Evolutionary conservation across 2,888 invertebrate species (phyloP).

Genomic region (Bedellia somnulentella): DNA sequence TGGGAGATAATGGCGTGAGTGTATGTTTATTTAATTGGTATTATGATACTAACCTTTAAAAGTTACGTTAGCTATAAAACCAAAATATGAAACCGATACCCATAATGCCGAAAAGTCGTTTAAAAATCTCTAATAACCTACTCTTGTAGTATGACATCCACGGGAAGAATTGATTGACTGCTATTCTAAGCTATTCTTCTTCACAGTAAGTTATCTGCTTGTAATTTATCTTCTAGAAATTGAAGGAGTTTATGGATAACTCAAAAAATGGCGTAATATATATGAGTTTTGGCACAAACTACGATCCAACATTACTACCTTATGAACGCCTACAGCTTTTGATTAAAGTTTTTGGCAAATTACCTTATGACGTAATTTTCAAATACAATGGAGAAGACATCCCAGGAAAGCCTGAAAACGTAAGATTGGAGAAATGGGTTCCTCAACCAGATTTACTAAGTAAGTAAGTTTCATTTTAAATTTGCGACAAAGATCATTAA

Average conservation of each 20-base stretch:
- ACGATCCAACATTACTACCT: slow-evolving; percentile 6
- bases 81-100: too few relatives aligned
- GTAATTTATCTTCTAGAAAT: not conserved
- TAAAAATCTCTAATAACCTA: too few relatives aligned
- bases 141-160: too few relatives aligned
- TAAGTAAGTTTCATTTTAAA: slow-evolving; percentile 1
- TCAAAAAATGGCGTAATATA: slow-evolving; percentile 5
- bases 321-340: slow-evolving; percentile 8
- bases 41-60: not conserved
- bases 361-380: slow-evolving; percentile 12
- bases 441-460: slow-evolving; percentile 7
- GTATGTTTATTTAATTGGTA: too few relatives aligned
- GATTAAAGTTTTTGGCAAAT: slow-evolving; percentile 9
- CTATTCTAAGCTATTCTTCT: too few relatives aligned
- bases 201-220: not conserved
- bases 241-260: slow-evolving; percentile 1
- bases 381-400: slow-evolving; percentile 11
- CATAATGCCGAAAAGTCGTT: too few relatives aligned
- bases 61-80: not conserved
- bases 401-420: slow-evolving; percentile 10
- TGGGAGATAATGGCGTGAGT: too few relatives aligned
- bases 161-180: too few relatives aligned
- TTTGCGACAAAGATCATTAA: not conserved
- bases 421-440: slow-evolving; percentile 11
- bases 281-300: slow-evolving; percentile 10